Percentiles rank a stretch among this genome's conserved stretches.
Evolutionary conservation across 2,797 vertebrate species (phyloP).

Genomic region (Pitangus sulphuratus): DNA sequence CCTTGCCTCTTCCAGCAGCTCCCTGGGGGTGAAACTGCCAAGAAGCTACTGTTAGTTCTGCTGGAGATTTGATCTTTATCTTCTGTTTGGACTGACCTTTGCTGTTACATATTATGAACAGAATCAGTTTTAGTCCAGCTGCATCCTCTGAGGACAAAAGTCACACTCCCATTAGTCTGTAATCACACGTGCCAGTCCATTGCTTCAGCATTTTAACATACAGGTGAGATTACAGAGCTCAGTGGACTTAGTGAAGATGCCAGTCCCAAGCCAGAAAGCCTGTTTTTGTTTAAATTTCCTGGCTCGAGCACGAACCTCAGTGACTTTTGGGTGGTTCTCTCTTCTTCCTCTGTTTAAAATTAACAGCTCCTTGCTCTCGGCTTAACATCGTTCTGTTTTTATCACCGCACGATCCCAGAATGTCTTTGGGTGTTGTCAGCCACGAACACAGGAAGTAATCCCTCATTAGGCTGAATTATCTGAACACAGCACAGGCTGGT

Average conservation of each 20-base stretch:
- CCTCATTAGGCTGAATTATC: constrained; percentile 21
- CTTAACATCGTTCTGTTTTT: constrained; percentile 16
- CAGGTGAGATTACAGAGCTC: neutral
- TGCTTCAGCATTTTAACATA: neutral
- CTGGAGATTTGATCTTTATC: neutral
- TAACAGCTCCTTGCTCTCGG: rapidly evolving
- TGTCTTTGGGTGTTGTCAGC: constrained; percentile 21
- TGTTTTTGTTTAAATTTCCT: neutral
- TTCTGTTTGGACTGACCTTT: neutral
- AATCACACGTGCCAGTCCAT: rapidly evolving
- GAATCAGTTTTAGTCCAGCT: neutral
- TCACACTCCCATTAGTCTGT: neutral
- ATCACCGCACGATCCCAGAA: neutral
- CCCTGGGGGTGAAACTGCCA: neutral
- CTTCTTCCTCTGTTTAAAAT: neutral
- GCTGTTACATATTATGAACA: neutral
- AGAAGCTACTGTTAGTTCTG: neutral
- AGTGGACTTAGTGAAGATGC: no score
- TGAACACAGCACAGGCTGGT: neutral
- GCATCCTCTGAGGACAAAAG: neutral
- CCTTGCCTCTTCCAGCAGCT: neutral
- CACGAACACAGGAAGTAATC: constrained; percentile 26
- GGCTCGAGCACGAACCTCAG: neutral
- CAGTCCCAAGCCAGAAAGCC: neutral
- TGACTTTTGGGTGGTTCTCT: neutral